Conservation (phyloP, 2,888 invertebrate species). For the Apotomis capreana region DNA sequence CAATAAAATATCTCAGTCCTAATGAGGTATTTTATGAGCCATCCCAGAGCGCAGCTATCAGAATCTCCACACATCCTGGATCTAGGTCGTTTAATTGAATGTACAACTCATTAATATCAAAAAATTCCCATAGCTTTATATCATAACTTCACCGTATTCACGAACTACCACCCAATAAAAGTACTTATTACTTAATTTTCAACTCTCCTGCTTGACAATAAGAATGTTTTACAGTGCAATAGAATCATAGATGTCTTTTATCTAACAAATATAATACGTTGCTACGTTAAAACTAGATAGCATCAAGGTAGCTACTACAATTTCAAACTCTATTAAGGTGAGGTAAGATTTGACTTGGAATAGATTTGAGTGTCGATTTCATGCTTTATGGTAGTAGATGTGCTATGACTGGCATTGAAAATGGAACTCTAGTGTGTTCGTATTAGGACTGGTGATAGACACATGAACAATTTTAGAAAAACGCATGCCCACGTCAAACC, state of each 20-base stretch:
- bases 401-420: neutral
- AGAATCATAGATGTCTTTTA: conserved; percentile 3
- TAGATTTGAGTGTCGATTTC: conserved; percentile 2
- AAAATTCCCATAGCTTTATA: conserved; percentile 13
- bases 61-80: neutral
- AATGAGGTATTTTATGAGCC: conserved; percentile 1
- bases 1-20: neutral
- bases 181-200: neutral
- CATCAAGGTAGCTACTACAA: neutral
- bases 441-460: conserved; percentile 4
- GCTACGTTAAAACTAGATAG: neutral
- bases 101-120: conserved; percentile 15
- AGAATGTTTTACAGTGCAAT: neutral
- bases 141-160: neutral
- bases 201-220: conserved; percentile 7
- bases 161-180: neutral
- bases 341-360: neutral
- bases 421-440: conserved; percentile 8
- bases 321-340: neutral
- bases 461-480: conserved; percentile 14
- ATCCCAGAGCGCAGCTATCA: neutral
- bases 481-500: conserved; percentile 38
- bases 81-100: conserved; percentile 22
- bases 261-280: neutral
- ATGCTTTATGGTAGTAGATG: neutral